Evolutionary conservation across 2,797 vertebrate species (phyloP).

Genomic region (Eospalax fontanierii): DNA sequence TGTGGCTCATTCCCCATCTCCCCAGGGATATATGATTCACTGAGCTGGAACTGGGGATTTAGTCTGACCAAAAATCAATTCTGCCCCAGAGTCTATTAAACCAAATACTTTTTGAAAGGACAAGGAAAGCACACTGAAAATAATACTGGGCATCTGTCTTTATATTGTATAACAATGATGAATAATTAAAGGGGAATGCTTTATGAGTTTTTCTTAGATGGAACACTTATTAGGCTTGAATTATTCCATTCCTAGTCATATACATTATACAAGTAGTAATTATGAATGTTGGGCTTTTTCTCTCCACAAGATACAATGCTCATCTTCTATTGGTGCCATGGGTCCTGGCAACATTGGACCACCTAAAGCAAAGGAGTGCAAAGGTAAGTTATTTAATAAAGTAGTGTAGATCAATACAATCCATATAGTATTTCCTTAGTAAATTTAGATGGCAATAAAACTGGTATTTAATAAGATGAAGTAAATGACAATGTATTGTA

Average conservation of each 20-base stretch:
- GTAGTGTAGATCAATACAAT: conserved; percentile 45
- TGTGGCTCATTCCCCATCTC: conserved; percentile 22
- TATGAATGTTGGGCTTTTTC: conserved; percentile 67
- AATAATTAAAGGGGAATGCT: conserved; percentile 58
- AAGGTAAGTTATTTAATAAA: conserved; percentile 80
- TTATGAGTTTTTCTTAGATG: conserved; percentile 29
- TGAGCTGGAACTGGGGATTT: conserved; percentile 67
- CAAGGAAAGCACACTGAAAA: conserved; percentile 74
- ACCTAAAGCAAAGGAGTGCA: conserved; percentile 70
- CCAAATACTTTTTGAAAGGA: conserved; percentile 71
- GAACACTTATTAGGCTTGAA: conserved; percentile 55
- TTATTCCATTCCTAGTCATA: not conserved
- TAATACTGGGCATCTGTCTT: conserved; percentile 54
- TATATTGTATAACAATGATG: conserved; percentile 63
- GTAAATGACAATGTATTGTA: conserved; percentile 21
- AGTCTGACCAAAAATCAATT: conserved; percentile 71
- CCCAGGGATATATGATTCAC: conserved; percentile 56
- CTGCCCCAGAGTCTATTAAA: conserved; percentile 63
- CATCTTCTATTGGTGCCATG: conserved; percentile 76
- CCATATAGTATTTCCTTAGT: conserved; percentile 16
- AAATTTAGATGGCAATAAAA: conserved; percentile 60
- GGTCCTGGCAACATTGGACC: conserved; percentile 89
- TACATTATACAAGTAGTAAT: conserved; percentile 64
- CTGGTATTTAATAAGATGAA: conserved; percentile 50
- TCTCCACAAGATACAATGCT: conserved; percentile 71